phyloP scores from a whole-genome alignment of 2,888 invertebrate species.

The Mamestra brassicae region DNA sequence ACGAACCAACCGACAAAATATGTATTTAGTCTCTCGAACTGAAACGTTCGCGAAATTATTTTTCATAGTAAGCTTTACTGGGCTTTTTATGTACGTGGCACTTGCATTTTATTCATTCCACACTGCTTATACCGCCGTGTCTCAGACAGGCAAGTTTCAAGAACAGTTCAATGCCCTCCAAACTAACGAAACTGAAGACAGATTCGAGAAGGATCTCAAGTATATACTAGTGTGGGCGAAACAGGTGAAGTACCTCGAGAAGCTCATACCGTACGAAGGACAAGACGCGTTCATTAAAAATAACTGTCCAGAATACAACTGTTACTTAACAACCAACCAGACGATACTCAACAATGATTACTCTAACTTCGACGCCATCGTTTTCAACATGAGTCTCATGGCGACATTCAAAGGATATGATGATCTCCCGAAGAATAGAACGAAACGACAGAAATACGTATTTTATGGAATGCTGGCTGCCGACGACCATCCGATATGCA shows the following conservation, averaged over 20 bases:
- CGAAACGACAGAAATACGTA: constrained; percentile 80
- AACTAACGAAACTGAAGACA: constrained; percentile 31
- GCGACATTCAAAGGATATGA: constrained; percentile 63
- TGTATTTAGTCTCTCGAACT: constrained; percentile 76
- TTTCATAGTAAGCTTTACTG: constrained; percentile 80
- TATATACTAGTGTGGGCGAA: constrained; percentile 80
- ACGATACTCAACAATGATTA: constrained; percentile 70
- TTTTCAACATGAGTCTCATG: constrained; percentile 76
- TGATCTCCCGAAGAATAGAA: constrained; percentile 73
- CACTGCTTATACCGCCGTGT: constrained; percentile 70
- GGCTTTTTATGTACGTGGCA: constrained; percentile 78
- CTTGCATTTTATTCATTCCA: constrained; percentile 83
- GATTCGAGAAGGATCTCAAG: constrained; percentile 70
- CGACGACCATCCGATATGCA: constrained; percentile 76
- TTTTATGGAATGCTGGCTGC: constrained; percentile 79
- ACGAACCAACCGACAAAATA: constrained; percentile 65
- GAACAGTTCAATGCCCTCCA: constrained; percentile 50
- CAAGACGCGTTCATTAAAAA: constrained; percentile 72
- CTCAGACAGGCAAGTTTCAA: constrained; percentile 63
- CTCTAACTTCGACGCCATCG: constrained; percentile 79
- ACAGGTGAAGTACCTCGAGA: constrained; percentile 8
- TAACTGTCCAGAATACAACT: constrained; percentile 78
- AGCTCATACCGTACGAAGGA: constrained; percentile 66
- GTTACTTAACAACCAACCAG: constrained; percentile 80
- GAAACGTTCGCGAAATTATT: constrained; percentile 81